Evolutionary conservation across 2,797 vertebrate genomes (phyloP), one percentile per base, ranked within the genome.

Genomic region (Ptychadena robeensis): DNA sequence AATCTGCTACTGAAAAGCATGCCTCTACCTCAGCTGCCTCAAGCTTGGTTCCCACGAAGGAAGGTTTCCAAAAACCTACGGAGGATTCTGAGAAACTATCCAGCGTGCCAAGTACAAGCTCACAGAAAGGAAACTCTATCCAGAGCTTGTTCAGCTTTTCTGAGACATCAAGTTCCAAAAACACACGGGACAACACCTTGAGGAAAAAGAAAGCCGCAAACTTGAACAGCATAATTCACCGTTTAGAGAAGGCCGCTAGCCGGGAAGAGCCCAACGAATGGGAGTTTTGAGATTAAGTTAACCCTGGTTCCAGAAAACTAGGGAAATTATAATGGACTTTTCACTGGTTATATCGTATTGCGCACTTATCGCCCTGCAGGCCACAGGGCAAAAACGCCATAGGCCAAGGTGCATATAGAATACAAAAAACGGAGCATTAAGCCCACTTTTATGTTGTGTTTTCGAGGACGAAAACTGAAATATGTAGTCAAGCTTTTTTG

Each of bases 181-280:
- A 96, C 94, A 95, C 96, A 73, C 96, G 96, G 88, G 97, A 99
- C 96, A 99, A 95, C 96, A 97, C 94, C 89, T 89, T 99, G 94
- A 94, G 97, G 88, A 97, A 96, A 94, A 98, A 97, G 95, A 99
- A 99, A 92, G 98, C 97, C 35, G 98, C 98, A 85, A 99, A 99
- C 95, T 96, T 99, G 93, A 99, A 99, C 96, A 99, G 96, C 95
- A 99, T 99, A 92, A 99, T 99, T 92, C 97, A 99, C 93, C 96
- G 98, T 91, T 91, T 99, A 93, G 98, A 99, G 95, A 98, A 98
- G 92, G 98, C 97, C 2, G 98, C 97, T 69, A 99, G 96, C 89
- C 96, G 97, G 86, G 98, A 99, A 90, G 98, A 99, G 90, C 93
- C 95, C 84, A 93, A 92, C 30, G 95, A 96, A 89, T 96, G 95